Evolutionary conservation across 2,888 invertebrate species (phyloP).

Genomic region (Galerucella pusilla): DNA sequence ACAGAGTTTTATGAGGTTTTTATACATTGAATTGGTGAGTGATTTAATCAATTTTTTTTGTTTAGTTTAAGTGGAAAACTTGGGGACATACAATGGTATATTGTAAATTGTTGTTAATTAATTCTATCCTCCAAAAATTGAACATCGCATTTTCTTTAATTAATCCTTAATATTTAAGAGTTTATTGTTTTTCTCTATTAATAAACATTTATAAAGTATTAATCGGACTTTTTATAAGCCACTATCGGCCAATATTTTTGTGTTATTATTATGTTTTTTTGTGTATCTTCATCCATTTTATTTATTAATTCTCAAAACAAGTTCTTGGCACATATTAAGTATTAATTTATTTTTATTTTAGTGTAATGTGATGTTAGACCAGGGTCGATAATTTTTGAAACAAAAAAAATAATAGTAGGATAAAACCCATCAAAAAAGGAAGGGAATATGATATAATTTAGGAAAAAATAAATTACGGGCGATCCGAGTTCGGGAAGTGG

Average conservation of each 20-base stretch:
- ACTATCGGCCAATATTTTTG: neutral
- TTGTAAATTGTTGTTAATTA: slow-evolving; percentile 28
- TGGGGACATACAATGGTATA: slow-evolving; percentile 26
- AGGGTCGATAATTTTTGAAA: no score
- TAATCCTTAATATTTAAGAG: slow-evolving; percentile 29
- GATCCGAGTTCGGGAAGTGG: no score
- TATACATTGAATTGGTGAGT: slow-evolving; percentile 33
- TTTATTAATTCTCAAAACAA: no score
- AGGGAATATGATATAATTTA: no score
- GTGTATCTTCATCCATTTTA: no score
- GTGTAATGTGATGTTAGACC: no score
- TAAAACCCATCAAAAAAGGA: no score
- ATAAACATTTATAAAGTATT: slow-evolving; percentile 34
- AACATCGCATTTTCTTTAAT: slow-evolving; percentile 34
- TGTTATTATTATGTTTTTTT: no score
- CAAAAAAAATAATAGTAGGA: no score
- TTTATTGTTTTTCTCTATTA: slow-evolving; percentile 36
- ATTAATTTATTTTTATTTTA: no score
- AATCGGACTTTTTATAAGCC: neutral
- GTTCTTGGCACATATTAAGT: no score
- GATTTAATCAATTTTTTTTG: slow-evolving; percentile 15
- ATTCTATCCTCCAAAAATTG: slow-evolving; percentile 26
- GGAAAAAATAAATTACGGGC: no score
- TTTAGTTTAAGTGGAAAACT: slow-evolving; percentile 30
- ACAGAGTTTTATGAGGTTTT: slow-evolving; percentile 31